phyloP scores from a whole-genome alignment of 1,140 invertebrate genomes.

The Panagrolaimus sp. region DNA sequence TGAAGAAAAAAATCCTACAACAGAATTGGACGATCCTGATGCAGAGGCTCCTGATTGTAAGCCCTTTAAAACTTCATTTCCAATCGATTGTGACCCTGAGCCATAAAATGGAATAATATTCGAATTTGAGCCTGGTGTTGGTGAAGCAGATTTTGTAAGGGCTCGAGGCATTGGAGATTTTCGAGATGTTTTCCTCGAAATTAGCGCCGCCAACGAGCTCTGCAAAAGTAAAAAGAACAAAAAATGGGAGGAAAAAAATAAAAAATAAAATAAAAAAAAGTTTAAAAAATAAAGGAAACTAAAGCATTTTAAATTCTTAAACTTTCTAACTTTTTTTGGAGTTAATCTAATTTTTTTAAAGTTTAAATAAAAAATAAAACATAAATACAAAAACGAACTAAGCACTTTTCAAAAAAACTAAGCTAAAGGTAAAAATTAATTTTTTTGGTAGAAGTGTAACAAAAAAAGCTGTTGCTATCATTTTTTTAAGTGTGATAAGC shows the following conservation, averaged over 20 bases:
- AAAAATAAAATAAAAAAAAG: constrained; percentile 17
- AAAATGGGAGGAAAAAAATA: constrained; percentile 15
- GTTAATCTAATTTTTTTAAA: neutral
- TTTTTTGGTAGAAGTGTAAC: neutral
- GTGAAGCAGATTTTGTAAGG: constrained; percentile 18
- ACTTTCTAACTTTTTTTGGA: neutral
- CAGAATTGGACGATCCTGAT: neutral
- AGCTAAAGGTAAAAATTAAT: constrained; percentile 16
- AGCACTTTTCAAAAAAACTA: neutral
- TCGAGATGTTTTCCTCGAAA: constrained; percentile 51
- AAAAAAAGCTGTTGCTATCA: constrained; percentile 9
- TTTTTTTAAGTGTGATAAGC: constrained; percentile 10
- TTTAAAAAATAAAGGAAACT: constrained; percentile 15
- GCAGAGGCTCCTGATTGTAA: neutral
- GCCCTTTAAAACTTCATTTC: neutral
- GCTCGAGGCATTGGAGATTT: constrained; percentile 30
- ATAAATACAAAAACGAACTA: neutral
- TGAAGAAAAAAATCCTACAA: neutral
- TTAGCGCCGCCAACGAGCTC: constrained; percentile 54
- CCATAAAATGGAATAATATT: too few relatives aligned
- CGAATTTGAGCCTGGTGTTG: neutral
- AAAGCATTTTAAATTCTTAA: constrained; percentile 10
- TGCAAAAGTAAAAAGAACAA: constrained; percentile 37
- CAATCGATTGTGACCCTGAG: neutral
- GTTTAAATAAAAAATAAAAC: constrained; percentile 7